Conservation (phyloP, 64 coral and sea anemone species). For the Actinia equina region DNA sequence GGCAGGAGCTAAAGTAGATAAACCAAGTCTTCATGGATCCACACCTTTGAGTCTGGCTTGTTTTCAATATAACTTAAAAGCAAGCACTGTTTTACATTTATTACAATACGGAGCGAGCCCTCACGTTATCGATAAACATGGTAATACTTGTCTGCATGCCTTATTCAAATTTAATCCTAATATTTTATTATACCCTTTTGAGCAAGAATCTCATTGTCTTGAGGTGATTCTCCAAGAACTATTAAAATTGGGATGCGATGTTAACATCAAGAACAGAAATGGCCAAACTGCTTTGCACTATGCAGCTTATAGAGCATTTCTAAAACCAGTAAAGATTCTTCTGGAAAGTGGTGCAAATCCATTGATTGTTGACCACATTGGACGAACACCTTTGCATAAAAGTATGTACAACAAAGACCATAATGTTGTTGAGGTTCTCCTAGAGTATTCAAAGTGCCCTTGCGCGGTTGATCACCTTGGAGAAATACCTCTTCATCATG, state of each 20-base stretch:
- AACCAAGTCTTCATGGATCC: not conserved
- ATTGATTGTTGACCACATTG: slow-evolving; percentile 21
- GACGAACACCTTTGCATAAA: slow-evolving; percentile 35
- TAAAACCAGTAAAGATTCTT: slow-evolving; percentile 5
- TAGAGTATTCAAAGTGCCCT: slow-evolving; percentile 22
- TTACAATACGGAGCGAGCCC: slow-evolving; percentile 14
- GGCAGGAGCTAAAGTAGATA: slow-evolving; percentile 34
- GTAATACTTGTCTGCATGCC: slow-evolving; percentile 28
- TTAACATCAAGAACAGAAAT: slow-evolving; percentile 18
- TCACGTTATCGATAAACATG: slow-evolving; percentile 1
- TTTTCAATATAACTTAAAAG: slow-evolving; percentile 14
- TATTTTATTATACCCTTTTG: not conserved
- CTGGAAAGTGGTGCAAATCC: slow-evolving; percentile 28
- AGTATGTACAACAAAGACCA: slow-evolving; percentile 20
- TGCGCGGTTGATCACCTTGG: slow-evolving; percentile 24
- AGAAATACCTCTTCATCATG: slow-evolving; percentile 31
- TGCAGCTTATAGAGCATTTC: not conserved
- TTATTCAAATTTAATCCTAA: slow-evolving; percentile 9
- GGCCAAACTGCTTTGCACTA: slow-evolving; percentile 25
- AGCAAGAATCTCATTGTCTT: not conserved
- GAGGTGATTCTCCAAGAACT: slow-evolving; percentile 12
- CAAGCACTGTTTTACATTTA: not conserved
- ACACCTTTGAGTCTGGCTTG: slow-evolving; percentile 16
- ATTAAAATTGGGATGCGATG: not conserved
- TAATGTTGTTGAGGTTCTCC: slow-evolving; percentile 10